A percentile compares a stretch with the other conserved stretches of the same genome.
Evolutionary conservation across 2,113 vertebrate species (phyloP).

Genomic region (Erinaceus europaeus): DNA sequence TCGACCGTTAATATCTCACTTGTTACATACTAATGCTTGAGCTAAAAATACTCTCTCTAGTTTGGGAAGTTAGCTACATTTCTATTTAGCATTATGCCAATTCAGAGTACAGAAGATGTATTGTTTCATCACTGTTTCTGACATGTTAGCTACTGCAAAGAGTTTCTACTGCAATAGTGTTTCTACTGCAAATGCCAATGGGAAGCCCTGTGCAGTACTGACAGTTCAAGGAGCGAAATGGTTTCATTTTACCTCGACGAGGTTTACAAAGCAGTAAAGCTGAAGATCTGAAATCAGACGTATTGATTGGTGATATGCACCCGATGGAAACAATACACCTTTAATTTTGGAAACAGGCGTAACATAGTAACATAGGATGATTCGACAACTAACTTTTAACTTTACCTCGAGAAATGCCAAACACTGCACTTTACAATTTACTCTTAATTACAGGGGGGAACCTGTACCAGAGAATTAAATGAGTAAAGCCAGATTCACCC

Average conservation of each 20-base stretch:
- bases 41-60: constrained; percentile 26
- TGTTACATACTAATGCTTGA: constrained; percentile 18
- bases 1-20: constrained; percentile 19
- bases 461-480: constrained; percentile 58
- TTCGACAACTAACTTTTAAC: constrained; percentile 56
- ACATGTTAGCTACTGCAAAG: constrained; percentile 49
- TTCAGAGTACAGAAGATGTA: constrained; percentile 59
- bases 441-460: constrained; percentile 1
- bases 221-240: constrained; percentile 74
- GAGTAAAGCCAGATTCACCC: constrained; percentile 78
- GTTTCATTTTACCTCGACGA: constrained; percentile 76
- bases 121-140: constrained; percentile 66
- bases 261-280: constrained; percentile 75
- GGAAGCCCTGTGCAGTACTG: constrained; percentile 13
- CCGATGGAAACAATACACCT: constrained; percentile 76
- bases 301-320: constrained; percentile 74
- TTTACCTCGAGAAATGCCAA: constrained; percentile 47
- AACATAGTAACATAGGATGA: constrained; percentile 58
- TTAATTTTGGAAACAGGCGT: constrained; percentile 60
- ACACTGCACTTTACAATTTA: constrained; percentile 15
- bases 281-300: constrained; percentile 78
- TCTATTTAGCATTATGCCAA: constrained; percentile 56
- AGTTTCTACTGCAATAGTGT: too few species aligned
- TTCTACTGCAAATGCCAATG: constrained; percentile 53
- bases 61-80: constrained; percentile 45